These are phyloP conservation scores for Anabas testudineus DNA, from an alignment of 2,797 vertebrate species.

Conservation along the genomic window DNA sequence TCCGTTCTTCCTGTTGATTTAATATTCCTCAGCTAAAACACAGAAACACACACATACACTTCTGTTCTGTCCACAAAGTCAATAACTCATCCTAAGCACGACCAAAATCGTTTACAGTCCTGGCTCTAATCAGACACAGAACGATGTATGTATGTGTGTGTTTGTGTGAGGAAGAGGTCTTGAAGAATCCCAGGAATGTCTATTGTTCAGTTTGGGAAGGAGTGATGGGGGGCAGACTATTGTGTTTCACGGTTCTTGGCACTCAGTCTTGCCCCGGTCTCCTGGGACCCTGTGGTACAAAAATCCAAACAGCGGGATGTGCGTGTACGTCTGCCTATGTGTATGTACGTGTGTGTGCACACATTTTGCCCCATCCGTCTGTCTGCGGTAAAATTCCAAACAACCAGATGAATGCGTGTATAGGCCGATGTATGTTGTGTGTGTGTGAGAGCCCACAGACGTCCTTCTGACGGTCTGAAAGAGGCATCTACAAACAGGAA, in stretches of 20 bases:
- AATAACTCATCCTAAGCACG: slow-evolving; percentile 12
- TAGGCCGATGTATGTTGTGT: slow-evolving; percentile 3
- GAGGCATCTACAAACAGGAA: slow-evolving; percentile 14
- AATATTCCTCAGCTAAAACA: slow-evolving; percentile 10
- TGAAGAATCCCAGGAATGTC: slow-evolving; percentile 83
- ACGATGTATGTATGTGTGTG: slow-evolving; percentile 23
- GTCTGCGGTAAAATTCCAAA: slow-evolving; percentile 54
- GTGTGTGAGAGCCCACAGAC: slow-evolving; percentile 5
- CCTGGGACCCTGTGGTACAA: slow-evolving; percentile 59
- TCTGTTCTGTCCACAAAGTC: slow-evolving; percentile 4
- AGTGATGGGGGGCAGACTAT: slow-evolving; percentile 71
- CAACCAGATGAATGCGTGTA: slow-evolving; percentile 33
- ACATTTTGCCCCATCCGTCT: slow-evolving; percentile 27
- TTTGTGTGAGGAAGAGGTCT: slow-evolving; percentile 69
- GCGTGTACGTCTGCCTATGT: slow-evolving; percentile 38
- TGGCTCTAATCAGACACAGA: slow-evolving; percentile 54
- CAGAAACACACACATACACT: slow-evolving; percentile 17
- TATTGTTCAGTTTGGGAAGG: slow-evolving; percentile 79
- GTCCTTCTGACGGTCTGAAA: slow-evolving; percentile 14
- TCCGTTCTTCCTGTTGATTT: slow-evolving; percentile 9
- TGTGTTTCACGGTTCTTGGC: slow-evolving; percentile 77
- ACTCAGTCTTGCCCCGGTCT: slow-evolving; percentile 60
- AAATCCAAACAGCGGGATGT: slow-evolving; percentile 61
- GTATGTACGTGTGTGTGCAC: slow-evolving; percentile 11
- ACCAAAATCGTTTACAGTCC: slow-evolving; percentile 41